Evolutionary conservation across 2,888 invertebrate genomes (phyloP), one percentile per base, ranked within the genome.

Genomic region (Acanthopleura granulata): DNA sequence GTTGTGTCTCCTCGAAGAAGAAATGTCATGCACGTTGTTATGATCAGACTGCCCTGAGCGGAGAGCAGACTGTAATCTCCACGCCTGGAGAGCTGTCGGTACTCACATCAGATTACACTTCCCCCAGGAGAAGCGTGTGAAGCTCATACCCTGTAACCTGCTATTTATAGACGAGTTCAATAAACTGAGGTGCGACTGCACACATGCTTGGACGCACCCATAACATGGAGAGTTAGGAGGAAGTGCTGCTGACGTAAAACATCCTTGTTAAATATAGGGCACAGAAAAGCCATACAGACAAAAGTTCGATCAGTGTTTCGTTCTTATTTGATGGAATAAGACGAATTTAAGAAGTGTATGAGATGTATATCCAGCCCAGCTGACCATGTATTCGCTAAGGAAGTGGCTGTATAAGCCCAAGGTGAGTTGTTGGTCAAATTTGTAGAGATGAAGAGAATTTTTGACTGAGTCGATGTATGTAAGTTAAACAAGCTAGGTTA

Each of bases 331-430:
- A 27, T 16, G 18, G 66, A 27, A 66, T 27, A 66, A 27, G 15
- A 66, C 25, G 66, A 27, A 66, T 27, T 27, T 27, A 27, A 66
- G 72, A 50, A 50, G 50, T 50, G 62, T 62, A 49, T 72, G 62
- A 51, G 50, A 75, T 75, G 49, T 49, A 40, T 62, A 62, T 49
- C 16, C 50, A 72, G 30, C 22, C 40, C 27, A 72, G 49, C n/a
- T 62, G 61, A 74, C 27, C 71, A 74, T 74, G 72, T 74, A 86
- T 80, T 87, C 87, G 29, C 72, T 87, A 27, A 78, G 86, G 74
- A 84, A 82, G 80, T 86, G 86, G 87, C 81, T 87, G 30, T 85
- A 86, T 74, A 84, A 81, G 79, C 87, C 87, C 69, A 87, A 86
- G 84, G 87, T 87, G 49, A 61, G 61, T 66, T 57, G 40, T 83